Percentiles rank a stretch among this genome's conserved stretches.
Conservation (phyloP, 2,797 vertebrate species). For the Oreochromis mossambicus region DNA sequence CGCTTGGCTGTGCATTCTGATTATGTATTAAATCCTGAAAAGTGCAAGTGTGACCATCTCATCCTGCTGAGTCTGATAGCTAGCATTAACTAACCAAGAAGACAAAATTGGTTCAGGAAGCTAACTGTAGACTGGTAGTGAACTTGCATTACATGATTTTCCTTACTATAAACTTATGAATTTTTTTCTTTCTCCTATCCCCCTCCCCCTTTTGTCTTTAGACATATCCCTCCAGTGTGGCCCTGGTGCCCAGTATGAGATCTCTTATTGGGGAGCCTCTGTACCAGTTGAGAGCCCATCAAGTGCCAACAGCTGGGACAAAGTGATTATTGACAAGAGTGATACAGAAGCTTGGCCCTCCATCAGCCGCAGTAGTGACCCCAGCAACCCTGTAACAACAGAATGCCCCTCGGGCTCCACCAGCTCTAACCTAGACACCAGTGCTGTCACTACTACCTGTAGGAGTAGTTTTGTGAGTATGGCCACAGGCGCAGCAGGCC, state of each 20-base stretch:
- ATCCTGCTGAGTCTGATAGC: conserved; percentile 38
- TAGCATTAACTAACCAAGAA: conserved; percentile 50
- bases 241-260: conserved; percentile 90
- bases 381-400: conserved; percentile 74
- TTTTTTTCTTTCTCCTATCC: neutral
- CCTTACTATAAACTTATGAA: conserved; percentile 1
- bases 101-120: conserved; percentile 26
- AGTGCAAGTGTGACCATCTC: conserved; percentile 39
- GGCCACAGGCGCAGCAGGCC: conserved; percentile 90
- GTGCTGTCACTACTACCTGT: conserved; percentile 50
- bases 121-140: neutral
- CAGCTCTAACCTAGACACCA: conserved; percentile 79
- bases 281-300: conserved; percentile 80
- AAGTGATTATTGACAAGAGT: conserved; percentile 87
- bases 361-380: conserved; percentile 80
- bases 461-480: conserved; percentile 86
- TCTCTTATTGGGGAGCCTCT: conserved; percentile 83
- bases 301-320: conserved; percentile 86
- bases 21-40: conserved; percentile 48
- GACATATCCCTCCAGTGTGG: conserved; percentile 86
- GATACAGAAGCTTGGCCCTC: conserved; percentile 90
- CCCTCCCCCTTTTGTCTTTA: conserved; percentile 58
- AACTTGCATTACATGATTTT: conserved; percentile 25
- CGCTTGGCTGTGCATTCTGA: conserved; percentile 56
- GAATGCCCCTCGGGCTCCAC: conserved; percentile 88